Evolutionary conservation across 1,140 invertebrate species (phyloP), one percentile per base, ranked within the genome.

Genomic region (Hylaeus anthracinus): DNA sequence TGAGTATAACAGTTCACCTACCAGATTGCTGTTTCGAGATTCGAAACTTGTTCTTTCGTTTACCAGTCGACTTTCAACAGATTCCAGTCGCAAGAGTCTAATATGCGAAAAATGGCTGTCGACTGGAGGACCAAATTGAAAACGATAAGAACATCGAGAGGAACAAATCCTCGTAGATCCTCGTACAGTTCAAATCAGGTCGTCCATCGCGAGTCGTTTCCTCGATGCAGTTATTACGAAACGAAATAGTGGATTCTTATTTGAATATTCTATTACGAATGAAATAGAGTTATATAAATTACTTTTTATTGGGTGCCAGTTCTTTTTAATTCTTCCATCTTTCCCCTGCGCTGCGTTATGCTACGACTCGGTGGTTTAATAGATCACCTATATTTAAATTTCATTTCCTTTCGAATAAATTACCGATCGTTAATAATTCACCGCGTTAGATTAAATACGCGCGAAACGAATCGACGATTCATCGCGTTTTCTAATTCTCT

Each of bases 351-450:
- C 45, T 14, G 5, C 69, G 39, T 26, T 43, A 58, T 71, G 43
- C 43, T 71, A 71, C 53, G 39, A 15, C n/a, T 14, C 53, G 39
- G 15, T 14, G 3, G 37, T 56, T 72, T 72, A 72, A 61, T 72
- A 60, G 56, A 72, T 74, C n/a, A 14, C 72, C 15, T 65, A 55
- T 61, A 41, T 65, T 74, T 74, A n/a, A 74, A 74, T 65, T 74
- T 53, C 48, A 74, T 74, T 15, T 43, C 4, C n/a, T 48, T 74
- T 65, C 37, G 48, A 37, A 10, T 14, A 9, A 39, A 63, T 65
- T n/a, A 55, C 39, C 61, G 41, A 63, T 63, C 26, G 58, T 51
- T 73, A 73, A 73, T 73, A 73, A 41, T 64, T 51, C 8, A 51
- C 48, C 58, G 14, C 5, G 8, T 58, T 45, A n/a, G 56, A 60